Conservation (phyloP, 1,140 invertebrate species). For the Archivesica marissinica region DNA sequence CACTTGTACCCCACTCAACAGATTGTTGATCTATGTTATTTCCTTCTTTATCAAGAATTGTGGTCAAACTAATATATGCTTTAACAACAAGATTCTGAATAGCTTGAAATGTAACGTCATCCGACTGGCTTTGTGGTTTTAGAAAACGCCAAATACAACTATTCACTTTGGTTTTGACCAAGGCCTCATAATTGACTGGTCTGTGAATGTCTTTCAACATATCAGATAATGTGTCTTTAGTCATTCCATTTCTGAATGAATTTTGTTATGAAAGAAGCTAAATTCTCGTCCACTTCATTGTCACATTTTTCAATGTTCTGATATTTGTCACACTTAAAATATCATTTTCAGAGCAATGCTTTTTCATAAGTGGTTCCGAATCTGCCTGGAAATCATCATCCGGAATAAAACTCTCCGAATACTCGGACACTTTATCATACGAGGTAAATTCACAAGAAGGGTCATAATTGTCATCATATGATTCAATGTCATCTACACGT, state of each 20-base stretch:
- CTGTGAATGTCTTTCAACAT: slow-evolving; percentile 32
- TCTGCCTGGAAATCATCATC: background rate
- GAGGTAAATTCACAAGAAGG: too few species aligned
- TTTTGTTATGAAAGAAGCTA: slow-evolving; percentile 27
- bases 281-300: slow-evolving; percentile 16
- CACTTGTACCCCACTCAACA: slow-evolving; percentile 12
- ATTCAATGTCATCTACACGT: too few species aligned
- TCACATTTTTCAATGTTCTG: slow-evolving; percentile 7
- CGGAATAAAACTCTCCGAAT: too few species aligned
- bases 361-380: background rate
- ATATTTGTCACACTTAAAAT: slow-evolving; percentile 15
- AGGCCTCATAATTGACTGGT: slow-evolving; percentile 12
- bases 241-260: slow-evolving; percentile 39
- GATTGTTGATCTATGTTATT: too few species aligned
- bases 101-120: slow-evolving; percentile 14
- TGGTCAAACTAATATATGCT: slow-evolving; percentile 16
- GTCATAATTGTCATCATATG: too few species aligned
- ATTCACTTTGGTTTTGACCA: slow-evolving; percentile 46
- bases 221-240: slow-evolving; percentile 17
- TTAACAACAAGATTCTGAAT: slow-evolving; percentile 17
- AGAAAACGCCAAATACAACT: slow-evolving; percentile 41
- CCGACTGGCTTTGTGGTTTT: slow-evolving; percentile 15
- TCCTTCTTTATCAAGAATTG: slow-evolving; percentile 38
- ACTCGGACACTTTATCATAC: too few species aligned
- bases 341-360: background rate